phyloP scores from a whole-genome alignment of 2,113 vertebrate genomes.

The Platysteira castanea region DNA sequence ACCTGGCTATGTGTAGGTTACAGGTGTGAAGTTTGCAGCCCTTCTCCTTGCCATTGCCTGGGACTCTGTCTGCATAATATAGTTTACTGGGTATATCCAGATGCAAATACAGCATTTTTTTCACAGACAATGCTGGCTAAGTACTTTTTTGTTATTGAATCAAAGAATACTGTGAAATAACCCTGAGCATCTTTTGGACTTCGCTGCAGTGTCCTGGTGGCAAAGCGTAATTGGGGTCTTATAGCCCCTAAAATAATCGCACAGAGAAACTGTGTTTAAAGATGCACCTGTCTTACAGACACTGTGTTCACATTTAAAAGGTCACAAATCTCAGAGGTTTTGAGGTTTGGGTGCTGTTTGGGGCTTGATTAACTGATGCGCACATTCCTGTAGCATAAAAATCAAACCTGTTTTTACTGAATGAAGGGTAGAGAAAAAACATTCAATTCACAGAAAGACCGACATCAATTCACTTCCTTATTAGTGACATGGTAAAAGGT shows the following conservation, averaged over 20 bases:
- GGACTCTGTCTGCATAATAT: neutral
- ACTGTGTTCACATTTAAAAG: neutral
- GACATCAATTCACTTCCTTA: neutral
- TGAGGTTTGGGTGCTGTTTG: neutral
- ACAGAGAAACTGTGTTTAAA: neutral
- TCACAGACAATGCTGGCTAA: neutral
- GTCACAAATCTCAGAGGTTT: neutral
- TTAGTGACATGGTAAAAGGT: neutral
- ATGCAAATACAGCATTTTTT: neutral
- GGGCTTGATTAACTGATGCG: neutral
- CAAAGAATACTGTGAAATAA: neutral
- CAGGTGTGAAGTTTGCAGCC: neutral
- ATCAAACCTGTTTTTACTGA: neutral
- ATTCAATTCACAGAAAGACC: neutral
- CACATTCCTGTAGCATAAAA: neutral
- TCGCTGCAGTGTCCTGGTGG: neutral
- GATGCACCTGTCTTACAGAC: neutral
- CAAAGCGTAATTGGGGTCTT: neutral
- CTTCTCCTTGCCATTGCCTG: neutral
- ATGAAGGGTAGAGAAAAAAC: neutral
- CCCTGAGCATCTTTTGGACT: neutral
- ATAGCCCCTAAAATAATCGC: neutral
- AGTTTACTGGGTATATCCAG: neutral
- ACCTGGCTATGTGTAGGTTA: neutral
- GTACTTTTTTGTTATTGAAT: neutral